A percentile compares a stretch with the other conserved stretches of the same genome.
Evolutionary conservation across 53 echinoderm and acorn worm species (phyloP).

Genomic region (Luidia sarsii): DNA sequence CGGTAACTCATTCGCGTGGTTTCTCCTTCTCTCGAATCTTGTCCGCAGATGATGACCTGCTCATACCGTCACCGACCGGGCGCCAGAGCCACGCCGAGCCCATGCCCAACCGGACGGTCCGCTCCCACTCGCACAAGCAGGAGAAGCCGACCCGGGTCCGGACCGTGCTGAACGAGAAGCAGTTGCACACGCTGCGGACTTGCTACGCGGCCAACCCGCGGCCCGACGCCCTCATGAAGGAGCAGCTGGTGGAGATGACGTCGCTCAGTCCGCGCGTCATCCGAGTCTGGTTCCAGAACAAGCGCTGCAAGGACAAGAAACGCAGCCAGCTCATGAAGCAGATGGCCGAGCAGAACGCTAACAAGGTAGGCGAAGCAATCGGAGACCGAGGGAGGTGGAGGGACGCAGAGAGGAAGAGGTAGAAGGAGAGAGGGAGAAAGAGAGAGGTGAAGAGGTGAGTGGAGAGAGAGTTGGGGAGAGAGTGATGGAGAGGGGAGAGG

Average conservation of each 20-base stretch:
- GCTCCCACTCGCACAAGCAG: slow-evolving; percentile 92
- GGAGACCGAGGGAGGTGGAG: no score
- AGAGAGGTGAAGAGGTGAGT: no score
- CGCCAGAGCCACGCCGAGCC: slow-evolving; percentile 67
- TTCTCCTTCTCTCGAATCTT: no score
- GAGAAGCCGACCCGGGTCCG: slow-evolving; percentile 96
- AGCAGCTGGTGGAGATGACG: slow-evolving; percentile 99
- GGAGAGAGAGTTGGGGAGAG: no score
- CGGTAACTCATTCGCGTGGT: no score
- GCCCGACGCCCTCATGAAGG: slow-evolving; percentile 99
- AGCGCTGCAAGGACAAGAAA: slow-evolving; percentile 98
- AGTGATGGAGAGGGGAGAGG: no score
- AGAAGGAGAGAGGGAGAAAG: no score
- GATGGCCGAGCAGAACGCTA: slow-evolving; percentile 91
- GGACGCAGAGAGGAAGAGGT: no score
- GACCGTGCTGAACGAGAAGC: slow-evolving; percentile 98
- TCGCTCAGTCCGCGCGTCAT: slow-evolving; percentile 90
- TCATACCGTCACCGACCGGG: slow-evolving; percentile 41
- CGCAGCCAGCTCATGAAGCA: slow-evolving; percentile 85
- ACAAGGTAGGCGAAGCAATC: no score
- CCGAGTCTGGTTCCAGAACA: slow-evolving; percentile 99
- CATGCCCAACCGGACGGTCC: slow-evolving; percentile 82
- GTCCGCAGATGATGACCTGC: slow-evolving; percentile 15
- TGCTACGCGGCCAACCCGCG: slow-evolving; percentile 98
- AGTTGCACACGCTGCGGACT: slow-evolving; percentile 95